Percentiles rank a stretch among this genome's conserved stretches.
phyloP scores from a whole-genome alignment of 2,888 invertebrate genomes.

The Campaea margaritaria region DNA sequence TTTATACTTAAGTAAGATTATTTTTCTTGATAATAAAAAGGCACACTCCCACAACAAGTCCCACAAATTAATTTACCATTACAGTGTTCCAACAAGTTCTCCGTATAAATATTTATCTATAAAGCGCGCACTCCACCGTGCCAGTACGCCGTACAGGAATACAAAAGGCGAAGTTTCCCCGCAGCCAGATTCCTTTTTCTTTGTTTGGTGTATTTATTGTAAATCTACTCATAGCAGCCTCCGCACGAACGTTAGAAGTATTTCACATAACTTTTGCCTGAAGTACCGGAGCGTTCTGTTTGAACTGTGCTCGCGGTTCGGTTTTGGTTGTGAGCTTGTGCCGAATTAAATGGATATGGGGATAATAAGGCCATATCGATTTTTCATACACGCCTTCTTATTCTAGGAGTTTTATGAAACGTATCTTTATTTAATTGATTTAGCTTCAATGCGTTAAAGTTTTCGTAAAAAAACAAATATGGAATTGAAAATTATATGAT shows the following conservation, averaged over 20 bases:
- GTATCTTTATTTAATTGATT: background rate
- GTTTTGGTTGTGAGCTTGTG: conserved; percentile 35
- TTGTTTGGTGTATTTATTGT: conserved; percentile 85
- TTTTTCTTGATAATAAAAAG: too few relatives aligned
- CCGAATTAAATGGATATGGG: conserved; percentile 32
- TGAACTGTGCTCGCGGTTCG: conserved; percentile 38
- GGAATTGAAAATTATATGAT: too few relatives aligned
- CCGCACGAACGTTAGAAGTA: conserved; percentile 76
- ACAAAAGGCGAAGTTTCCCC: conserved; percentile 82
- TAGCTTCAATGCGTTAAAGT: too few relatives aligned
- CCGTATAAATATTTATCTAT: conserved; percentile 54
- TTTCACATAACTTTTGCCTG: conserved; percentile 82
- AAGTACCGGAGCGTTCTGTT: conserved; percentile 42
- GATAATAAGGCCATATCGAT: conserved; percentile 28
- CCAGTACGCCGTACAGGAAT: conserved; percentile 53
- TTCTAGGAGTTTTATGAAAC: background rate
- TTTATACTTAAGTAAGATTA: too few relatives aligned
- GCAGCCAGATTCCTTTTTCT: conserved; percentile 83
- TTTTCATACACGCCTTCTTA: conserved; percentile 14
- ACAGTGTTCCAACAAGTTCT: conserved; percentile 39
- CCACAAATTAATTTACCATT: conserved; percentile 39
- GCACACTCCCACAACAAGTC: background rate
- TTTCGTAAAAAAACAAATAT: too few relatives aligned
- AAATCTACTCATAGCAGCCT: conserved; percentile 82
- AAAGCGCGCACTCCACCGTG: conserved; percentile 47